Conservation (phyloP, 2,113 vertebrate species). For the Ivindomyrus marchei region DNA sequence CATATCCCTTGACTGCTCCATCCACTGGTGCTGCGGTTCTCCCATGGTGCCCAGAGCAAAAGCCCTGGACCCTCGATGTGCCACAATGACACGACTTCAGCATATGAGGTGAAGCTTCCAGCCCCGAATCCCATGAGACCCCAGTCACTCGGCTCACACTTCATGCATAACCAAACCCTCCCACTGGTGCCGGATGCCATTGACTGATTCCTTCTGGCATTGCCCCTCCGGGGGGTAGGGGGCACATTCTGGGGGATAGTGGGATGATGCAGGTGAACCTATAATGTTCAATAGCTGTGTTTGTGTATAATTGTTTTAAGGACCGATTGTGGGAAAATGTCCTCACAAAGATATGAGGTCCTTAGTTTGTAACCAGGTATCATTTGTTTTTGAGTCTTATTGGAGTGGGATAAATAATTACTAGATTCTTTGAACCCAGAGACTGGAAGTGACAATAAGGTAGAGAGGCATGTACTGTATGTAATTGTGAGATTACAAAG, state of each 20-base stretch:
- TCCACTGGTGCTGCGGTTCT: slow-evolving; percentile 21
- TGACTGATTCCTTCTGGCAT: not conserved
- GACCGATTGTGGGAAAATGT: not conserved
- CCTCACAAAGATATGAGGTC: not conserved
- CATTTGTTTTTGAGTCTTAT: not conserved
- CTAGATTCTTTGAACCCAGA: not conserved
- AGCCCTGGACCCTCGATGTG: not conserved
- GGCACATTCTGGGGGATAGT: not conserved
- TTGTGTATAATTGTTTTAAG: not conserved
- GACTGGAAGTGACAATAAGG: not conserved
- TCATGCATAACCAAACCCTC: not conserved
- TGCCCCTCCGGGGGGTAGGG: not conserved
- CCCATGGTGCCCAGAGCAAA: slow-evolving; percentile 16
- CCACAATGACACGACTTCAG: not conserved
- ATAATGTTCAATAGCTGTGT: not conserved
- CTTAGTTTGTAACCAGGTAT: not conserved
- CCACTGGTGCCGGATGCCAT: not conserved
- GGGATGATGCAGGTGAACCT: not conserved
- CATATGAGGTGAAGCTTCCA: not conserved
- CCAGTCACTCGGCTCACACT: not conserved
- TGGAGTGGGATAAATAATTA: not conserved
- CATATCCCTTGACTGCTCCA: slow-evolving; percentile 31
- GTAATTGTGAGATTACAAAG: not conserved
- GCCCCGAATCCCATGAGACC: not conserved
- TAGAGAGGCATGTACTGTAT: not conserved